Base-by-base conservation (phyloP, 2,888 invertebrate species). In the Crepidodera aurea region DNA sequence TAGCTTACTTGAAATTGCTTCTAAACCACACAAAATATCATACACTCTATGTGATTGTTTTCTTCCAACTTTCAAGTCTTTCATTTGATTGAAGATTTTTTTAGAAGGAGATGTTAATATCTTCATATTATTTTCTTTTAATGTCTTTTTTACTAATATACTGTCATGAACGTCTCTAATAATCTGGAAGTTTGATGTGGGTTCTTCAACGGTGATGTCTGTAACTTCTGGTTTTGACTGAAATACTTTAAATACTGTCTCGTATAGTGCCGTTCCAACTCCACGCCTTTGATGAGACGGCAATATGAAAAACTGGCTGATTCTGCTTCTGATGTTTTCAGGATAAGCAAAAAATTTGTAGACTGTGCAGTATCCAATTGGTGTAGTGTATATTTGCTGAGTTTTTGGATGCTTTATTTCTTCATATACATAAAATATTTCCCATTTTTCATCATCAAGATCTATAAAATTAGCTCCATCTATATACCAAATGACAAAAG, bases 261-360 rank as follows among this genome's bases (percentile, higher is more conserved):
- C 82, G 42, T 96, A 78, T 32, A 99, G 82, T 62, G 90, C 86
- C 0, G 92, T 90, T 22, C 97, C 96, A 39, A 97, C 83, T 0
- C 98, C 96, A 44, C 89, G 83, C 58, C 87, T 87, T 80, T 96
- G 93, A 79, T 92, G 96, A 0, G 95, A 93, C n/a, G 98, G 98
- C 67, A 98, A 81, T 40, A 98, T 87, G 60, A 98, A 84, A 78
- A 96, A 90, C 82, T 98, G 98, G 67, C 96, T 94, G 67, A 99
- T 92, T 62, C 98, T 86, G 2, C 97, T 94, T 25, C 98, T 86
- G 54, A 88, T 87, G 78, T 92, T 89, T 64, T 88, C 86, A 0
- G 98, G 97, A 81, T 96, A 97, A 1, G 94, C 93, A 79, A 94
- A 99, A 82, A 96, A 99, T 70, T 93, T 90, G 82, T 98, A 99